A percentile compares a stretch with the other conserved stretches of the same genome.
Conservation (phyloP, 1,140 invertebrate species). For the Brachionus calyciflorus region DNA sequence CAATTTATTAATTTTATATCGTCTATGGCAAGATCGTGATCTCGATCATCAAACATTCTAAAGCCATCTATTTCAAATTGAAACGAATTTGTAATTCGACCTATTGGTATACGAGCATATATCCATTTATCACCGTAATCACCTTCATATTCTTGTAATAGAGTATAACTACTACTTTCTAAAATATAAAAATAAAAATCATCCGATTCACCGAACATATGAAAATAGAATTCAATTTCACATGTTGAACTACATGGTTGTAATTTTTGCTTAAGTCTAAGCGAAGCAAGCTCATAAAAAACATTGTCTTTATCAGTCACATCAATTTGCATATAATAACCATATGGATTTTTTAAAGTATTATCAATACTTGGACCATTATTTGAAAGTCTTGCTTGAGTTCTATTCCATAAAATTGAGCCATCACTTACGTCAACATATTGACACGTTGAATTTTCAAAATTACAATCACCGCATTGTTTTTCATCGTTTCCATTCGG, state of each 20-base stretch:
- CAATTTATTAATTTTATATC: constrained; percentile 57
- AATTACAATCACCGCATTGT: constrained; percentile 50
- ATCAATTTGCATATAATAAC: constrained; percentile 35
- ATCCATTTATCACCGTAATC: constrained; percentile 72
- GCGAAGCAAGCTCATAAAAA: not conserved
- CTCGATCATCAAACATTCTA: constrained; percentile 50
- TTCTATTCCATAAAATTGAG: constrained; percentile 27
- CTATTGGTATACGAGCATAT: constrained; percentile 66
- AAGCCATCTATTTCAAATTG: constrained; percentile 58
- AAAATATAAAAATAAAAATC: constrained; percentile 54
- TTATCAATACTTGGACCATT: constrained; percentile 40
- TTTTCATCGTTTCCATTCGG: constrained; percentile 49
- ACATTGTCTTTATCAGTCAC: not conserved
- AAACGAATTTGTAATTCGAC: constrained; percentile 65
- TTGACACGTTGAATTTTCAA: constrained; percentile 48
- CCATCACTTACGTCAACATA: constrained; percentile 27
- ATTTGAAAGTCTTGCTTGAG: constrained; percentile 35
- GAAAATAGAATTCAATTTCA: constrained; percentile 66
- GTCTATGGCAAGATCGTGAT: constrained; percentile 57
- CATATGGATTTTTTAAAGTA: not conserved
- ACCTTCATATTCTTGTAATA: constrained; percentile 65
- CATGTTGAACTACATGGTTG: constrained; percentile 35
- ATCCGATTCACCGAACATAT: constrained; percentile 68
- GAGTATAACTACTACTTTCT: constrained; percentile 58
- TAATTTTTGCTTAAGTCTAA: not conserved